Percentiles rank a stretch among this genome's conserved stretches.
These are phyloP conservation scores for Chlorops oryzae DNA, from an alignment of 1,140 invertebrate genomes.

Conservation along the genomic window DNA sequence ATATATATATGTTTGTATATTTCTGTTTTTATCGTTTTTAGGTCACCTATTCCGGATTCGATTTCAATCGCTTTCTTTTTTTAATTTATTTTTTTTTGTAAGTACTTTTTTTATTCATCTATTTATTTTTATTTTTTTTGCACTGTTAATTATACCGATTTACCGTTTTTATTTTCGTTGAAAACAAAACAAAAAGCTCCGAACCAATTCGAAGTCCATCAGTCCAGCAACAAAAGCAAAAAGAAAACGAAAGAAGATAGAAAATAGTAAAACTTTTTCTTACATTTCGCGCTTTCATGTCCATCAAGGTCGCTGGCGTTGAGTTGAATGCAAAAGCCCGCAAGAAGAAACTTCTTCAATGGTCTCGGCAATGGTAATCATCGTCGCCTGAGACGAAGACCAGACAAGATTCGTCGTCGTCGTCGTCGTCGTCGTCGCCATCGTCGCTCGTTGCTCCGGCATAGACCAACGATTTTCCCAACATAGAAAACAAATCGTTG, in stretches of 20 bases:
- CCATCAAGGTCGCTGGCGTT: constrained; percentile 47
- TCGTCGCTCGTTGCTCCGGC: too few species aligned
- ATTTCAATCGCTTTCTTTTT: background rate
- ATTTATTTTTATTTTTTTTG: background rate
- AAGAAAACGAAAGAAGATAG: background rate
- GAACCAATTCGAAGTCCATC: too few species aligned
- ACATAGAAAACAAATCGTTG: constrained; percentile 7
- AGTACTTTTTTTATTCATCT: too few species aligned
- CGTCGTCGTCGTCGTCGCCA: background rate
- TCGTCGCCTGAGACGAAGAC: too few species aligned
- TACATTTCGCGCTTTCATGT: constrained; percentile 32
- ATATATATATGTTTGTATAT: too few species aligned
- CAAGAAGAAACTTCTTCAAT: constrained; percentile 17
- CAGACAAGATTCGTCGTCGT: constrained; percentile 6
- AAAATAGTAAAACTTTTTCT: constrained; percentile 9
- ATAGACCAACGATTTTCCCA: constrained; percentile 9
- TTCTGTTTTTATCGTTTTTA: too few species aligned
- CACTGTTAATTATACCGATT: too few species aligned
- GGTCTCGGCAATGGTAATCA: constrained; percentile 6
- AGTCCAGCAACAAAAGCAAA: background rate
- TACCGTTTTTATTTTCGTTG: too few species aligned
- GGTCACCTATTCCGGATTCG: background rate
- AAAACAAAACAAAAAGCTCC: too few species aligned
- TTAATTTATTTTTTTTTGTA: background rate
- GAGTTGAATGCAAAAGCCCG: constrained; percentile 34